Base-by-base conservation (phyloP, 2,113 vertebrate genomes). In the Gulo gulo region DNA sequence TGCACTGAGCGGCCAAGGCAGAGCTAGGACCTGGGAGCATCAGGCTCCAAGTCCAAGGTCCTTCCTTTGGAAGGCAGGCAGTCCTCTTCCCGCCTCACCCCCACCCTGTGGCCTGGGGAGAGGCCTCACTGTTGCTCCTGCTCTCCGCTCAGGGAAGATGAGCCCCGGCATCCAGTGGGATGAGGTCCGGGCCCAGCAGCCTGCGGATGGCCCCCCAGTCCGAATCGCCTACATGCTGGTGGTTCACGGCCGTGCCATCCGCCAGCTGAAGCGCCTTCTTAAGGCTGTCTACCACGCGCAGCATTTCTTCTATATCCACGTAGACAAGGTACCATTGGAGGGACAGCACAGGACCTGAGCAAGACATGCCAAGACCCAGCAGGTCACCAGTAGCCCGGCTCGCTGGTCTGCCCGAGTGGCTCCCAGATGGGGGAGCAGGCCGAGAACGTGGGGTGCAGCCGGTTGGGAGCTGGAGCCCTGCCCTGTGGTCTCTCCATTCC, bases 301-400 rank as follows among this genome's bases (percentile, higher is more conserved):
- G 97, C 99, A 99, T 98, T 99, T 99, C 98, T 99, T 99, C 98
- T 99, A 99, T 97, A 99, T 99, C 97, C 99, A 99, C 0, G 99
- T 99, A 4, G 99, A 99, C 98, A 99, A 99, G 99, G 99, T 99
- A 86, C 92, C 69, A 1, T 39, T 0, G 21, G 7, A 1, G 71
- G 18, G 11, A 31, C 8, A 29, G 88, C 80, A 4, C 3, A 24
- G 76, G 13, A 34, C 6, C 69, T n/a, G 57, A 4, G 42, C 29
- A 4, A 15, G 57, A 34, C 65, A 18, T 78, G 4, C 15, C 21
- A 42, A 88, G 39, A 50, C 88, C 36, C 23, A 36, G 50, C 34
- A 26, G 47, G n/a, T 52, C 59, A 18, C 9, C 31, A 31, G 61
- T 12, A 84, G 71, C 55, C 42, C 39, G 83, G 10, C 36, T 52